Percentiles rank a stretch among this genome's conserved stretches.
These are phyloP conservation scores for Odontamblyopus lacepedii DNA, from an alignment of 2,797 vertebrate species.

Conservation along the genomic window DNA sequence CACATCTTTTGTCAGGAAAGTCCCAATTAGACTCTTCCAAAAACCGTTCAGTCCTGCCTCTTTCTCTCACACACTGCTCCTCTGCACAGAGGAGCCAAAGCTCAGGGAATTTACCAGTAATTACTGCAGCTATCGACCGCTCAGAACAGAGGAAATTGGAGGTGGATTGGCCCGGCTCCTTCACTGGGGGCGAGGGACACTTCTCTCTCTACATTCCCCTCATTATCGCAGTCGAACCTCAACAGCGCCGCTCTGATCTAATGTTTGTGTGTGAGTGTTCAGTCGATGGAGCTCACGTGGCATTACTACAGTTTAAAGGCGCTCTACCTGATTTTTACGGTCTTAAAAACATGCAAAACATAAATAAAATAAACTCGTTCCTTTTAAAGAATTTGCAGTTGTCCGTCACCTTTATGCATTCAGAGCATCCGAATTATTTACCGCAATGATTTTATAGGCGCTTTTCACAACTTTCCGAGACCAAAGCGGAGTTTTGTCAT, in stretches of 20 bases:
- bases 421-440: no score
- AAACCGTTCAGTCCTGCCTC: background rate
- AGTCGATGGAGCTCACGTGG: background rate
- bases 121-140: slow-evolving; percentile 72
- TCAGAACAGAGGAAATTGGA: slow-evolving; percentile 74
- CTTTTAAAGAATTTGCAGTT: no score
- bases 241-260: slow-evolving; percentile 23
- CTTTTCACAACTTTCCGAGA: no score
- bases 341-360: no score
- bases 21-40: background rate
- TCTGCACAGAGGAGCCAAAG: slow-evolving; percentile 48
- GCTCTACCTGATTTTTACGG: no score
- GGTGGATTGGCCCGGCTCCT: slow-evolving; percentile 69
- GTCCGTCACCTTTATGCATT: no score
- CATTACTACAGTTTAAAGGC: no score
- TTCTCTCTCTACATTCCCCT: slow-evolving; percentile 45
- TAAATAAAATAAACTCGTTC: no score
- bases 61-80: slow-evolving; percentile 35
- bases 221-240: slow-evolving; percentile 19
- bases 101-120: slow-evolving; percentile 71
- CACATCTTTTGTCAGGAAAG: background rate
- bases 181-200: slow-evolving; percentile 53
- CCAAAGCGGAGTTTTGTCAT: no score
- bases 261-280: background rate
- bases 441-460: no score